Base-by-base conservation (phyloP, 1,140 invertebrate genomes). In the Pissodes strobi region DNA sequence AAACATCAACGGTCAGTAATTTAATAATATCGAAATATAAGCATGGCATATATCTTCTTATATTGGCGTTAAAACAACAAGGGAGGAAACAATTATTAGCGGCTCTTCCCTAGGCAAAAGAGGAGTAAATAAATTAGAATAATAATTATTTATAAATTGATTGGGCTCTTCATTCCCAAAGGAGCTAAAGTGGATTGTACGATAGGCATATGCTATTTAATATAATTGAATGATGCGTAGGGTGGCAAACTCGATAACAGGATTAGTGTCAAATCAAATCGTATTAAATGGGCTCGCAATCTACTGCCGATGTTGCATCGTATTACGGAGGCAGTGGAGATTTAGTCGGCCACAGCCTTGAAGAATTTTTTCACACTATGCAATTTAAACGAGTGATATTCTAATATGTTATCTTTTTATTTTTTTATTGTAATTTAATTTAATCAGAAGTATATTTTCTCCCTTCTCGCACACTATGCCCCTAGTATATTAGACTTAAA, bases 241-340 rank as follows among this genome's bases (percentile, higher is more conserved):
- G 74, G 75, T 76, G 76, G 74, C 74, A 72, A 69, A 76, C 71
- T 76, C 75, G 76, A 78, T 78, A 78, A 78, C 69, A 68, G 76
- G 76, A 78, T 78, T 78, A 78, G 70, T 77, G 76, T 78, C 76
- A 78, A 76, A 78, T 78, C 76, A 76, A 78, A 77, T 77, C 74
- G 75, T 68, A 77, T 77, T 77, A 78, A 69, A 69, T 59, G 64
- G 67, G 63, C 59, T 72, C 51, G 70, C 71, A 76, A 73, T 74
- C 72, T 67, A 64, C 69, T 60, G 67, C 67, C 71, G 70, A 69
- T 51, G 56, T 68, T 64, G 62, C 60, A 59, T 64, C 60, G 52
- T 41, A 51, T 53, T 53, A 34, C 30, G 27, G 10, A 61, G 38
- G 22, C 57, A 49, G n/a, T 49, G 30, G 15, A 53, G 22, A 46